Evolutionary conservation across 2,888 invertebrate genomes (phyloP), one percentile per base, ranked within the genome.

Genomic region (Orthosia gothica): DNA sequence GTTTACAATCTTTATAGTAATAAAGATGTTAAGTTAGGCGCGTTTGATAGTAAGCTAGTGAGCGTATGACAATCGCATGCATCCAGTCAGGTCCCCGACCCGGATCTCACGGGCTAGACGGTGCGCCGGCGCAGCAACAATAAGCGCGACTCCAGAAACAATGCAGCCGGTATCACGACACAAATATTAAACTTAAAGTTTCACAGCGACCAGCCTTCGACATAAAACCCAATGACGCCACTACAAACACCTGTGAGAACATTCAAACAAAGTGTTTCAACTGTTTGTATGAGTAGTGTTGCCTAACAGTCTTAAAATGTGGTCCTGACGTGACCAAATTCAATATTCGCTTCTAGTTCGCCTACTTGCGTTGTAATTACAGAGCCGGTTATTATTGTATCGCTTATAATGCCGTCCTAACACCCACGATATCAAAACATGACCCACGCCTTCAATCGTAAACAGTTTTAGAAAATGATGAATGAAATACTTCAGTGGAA

Each of bases 211-310:
- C 93, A 93, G 94, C 94, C 95, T 95, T 95, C 95, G 93, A 92
- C 93, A 92, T 93, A 92, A 94, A 92, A 93, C 90, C 94, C 95
- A 95, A 94, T 95, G 95, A 95, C 95, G 93, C 90, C 89, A 89
- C 85, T 85, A 92, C 89, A 94, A 94, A 95, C 95, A 95, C 92
- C 93, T 96, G 96, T 96, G 96, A 93, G 96, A 96, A 96, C 91
- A 93, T 90, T 86, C 90, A 92, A 93, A 95, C 95, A 95, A 95
- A 93, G 93, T 92, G 80, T 89, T 89, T 90, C 84, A 75, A 84
- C 83, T 79, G 81, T 87, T 86, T 89, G 84, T 88, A 85, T 87
- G 86, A 87, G 85, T 85, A 82, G 86, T 85, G 88, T 92, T 91
- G 88, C 90, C 79, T 76, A 88, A 88, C 79, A 84, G 78, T 67